Percentiles rank a stretch among this genome's conserved stretches.
Conservation (phyloP, 1,140 invertebrate genomes). For the Cydia fagiglandana region DNA sequence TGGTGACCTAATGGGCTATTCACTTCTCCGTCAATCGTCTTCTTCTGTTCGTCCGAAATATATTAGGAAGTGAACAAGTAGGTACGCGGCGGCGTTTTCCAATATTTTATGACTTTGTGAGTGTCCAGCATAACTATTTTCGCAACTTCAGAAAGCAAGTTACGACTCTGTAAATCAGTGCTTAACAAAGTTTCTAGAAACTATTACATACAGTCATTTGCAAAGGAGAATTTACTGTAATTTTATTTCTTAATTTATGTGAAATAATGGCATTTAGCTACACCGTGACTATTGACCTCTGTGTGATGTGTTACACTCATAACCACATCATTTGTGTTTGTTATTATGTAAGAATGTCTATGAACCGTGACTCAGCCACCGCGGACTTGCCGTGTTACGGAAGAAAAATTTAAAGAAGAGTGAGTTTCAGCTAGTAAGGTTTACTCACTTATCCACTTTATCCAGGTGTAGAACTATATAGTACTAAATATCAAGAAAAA, state of each 20-base stretch:
- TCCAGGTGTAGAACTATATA: neutral
- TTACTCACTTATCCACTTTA: neutral
- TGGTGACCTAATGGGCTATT: slow-evolving; percentile 32
- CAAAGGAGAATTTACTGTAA: neutral
- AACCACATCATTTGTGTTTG: slow-evolving; percentile 12
- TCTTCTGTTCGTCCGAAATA: slow-evolving; percentile 14
- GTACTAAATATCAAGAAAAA: neutral
- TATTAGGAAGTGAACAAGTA: slow-evolving; percentile 17
- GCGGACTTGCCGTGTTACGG: neutral
- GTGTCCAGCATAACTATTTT: slow-evolving; percentile 1
- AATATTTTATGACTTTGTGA: neutral
- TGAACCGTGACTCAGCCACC: slow-evolving; percentile 23
- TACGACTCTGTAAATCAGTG: slow-evolving; percentile 19
- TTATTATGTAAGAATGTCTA: slow-evolving; percentile 26
- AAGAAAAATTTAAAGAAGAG: neutral
- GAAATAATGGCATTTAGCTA: neutral
- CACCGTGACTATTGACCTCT: slow-evolving; percentile 14
- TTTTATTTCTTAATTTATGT: neutral
- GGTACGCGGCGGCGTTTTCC: slow-evolving; percentile 1
- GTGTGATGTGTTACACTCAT: slow-evolving; percentile 7
- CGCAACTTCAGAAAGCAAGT: slow-evolving; percentile 9
- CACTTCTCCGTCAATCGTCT: slow-evolving; percentile 28
- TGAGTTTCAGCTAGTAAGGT: neutral
- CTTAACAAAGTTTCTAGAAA: neutral
- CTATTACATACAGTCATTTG: neutral